phyloP scores from a whole-genome alignment of 2,797 vertebrate genomes.

The Peromyscus aztecus region DNA sequence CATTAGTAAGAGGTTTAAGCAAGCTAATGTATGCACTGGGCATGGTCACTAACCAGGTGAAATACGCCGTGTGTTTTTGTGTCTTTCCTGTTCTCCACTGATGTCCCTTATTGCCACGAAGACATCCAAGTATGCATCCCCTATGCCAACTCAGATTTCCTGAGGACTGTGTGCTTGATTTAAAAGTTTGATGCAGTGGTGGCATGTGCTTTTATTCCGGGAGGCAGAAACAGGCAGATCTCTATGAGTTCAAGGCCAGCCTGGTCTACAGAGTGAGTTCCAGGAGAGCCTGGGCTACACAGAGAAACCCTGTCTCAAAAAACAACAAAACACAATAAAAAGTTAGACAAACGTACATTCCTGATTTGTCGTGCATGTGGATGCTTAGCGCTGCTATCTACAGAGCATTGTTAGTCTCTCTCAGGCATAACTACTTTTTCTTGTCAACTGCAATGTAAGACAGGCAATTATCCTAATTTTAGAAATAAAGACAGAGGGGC shows the following conservation, averaged over 20 bases:
- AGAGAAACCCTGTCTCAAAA: neutral
- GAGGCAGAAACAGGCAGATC: neutral
- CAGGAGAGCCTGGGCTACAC: neutral
- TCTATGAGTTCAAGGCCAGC: neutral
- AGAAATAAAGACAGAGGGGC: conserved; percentile 1
- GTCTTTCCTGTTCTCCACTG: neutral
- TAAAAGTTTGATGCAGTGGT: neutral
- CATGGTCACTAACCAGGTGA: neutral
- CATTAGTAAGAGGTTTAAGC: neutral
- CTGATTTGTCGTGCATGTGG: neutral
- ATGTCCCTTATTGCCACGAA: no score
- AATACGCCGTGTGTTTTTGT: neutral
- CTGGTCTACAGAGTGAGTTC: neutral
- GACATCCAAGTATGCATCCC: neutral
- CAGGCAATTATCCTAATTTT: conserved; percentile 7
- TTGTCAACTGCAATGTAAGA: neutral
- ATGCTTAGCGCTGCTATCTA: neutral
- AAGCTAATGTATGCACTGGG: neutral
- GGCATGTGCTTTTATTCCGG: neutral
- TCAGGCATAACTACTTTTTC: neutral
- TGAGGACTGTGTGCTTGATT: neutral
- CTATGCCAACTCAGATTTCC: neutral
- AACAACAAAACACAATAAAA: neutral
- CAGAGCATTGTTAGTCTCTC: neutral
- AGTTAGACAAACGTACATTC: neutral